A percentile compares a stretch with the other conserved stretches of the same genome.
Conservation (phyloP, 1,140 invertebrate genomes). For the Hestina assimilis region DNA sequence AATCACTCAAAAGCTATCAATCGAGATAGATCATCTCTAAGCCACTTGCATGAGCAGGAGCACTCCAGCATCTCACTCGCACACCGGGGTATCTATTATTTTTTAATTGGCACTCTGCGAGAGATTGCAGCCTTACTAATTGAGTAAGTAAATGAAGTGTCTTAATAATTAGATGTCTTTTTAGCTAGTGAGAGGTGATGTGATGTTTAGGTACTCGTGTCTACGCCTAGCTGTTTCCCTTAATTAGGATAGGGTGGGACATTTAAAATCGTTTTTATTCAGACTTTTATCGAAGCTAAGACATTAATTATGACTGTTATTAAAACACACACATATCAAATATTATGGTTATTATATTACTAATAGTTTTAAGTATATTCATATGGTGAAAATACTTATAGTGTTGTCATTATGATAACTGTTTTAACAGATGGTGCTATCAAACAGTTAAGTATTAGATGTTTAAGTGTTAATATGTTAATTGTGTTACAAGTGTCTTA, state of each 20-base stretch:
- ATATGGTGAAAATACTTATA: conserved; percentile 12
- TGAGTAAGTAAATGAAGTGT: conserved; percentile 76
- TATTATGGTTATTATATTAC: background rate
- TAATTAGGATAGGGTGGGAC: conserved; percentile 27
- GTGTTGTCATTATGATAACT: conserved; percentile 25
- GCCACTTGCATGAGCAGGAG: conserved; percentile 53
- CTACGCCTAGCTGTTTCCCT: conserved; percentile 33
- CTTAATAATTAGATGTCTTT: conserved; percentile 75
- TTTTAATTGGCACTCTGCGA: conserved; percentile 72
- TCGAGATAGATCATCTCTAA: conserved; percentile 59
- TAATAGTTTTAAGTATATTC: conserved; percentile 8
- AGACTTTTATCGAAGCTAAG: no score
- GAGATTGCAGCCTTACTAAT: conserved; percentile 70
- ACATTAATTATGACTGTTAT: background rate
- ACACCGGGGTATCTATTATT: conserved; percentile 65
- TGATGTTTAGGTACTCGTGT: conserved; percentile 34
- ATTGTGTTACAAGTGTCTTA: background rate
- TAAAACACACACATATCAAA: background rate
- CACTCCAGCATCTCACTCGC: conserved; percentile 59
- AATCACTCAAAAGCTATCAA: conserved; percentile 56
- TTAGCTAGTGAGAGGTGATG: conserved; percentile 50
- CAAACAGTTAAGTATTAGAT: conserved; percentile 11
- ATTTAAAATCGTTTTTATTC: conserved; percentile 3
- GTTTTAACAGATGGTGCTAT: conserved; percentile 37
- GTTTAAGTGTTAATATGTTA: background rate